Evolutionary conservation across 2,113 vertebrate genomes (phyloP).

Genomic region (Mungos mungo): DNA sequence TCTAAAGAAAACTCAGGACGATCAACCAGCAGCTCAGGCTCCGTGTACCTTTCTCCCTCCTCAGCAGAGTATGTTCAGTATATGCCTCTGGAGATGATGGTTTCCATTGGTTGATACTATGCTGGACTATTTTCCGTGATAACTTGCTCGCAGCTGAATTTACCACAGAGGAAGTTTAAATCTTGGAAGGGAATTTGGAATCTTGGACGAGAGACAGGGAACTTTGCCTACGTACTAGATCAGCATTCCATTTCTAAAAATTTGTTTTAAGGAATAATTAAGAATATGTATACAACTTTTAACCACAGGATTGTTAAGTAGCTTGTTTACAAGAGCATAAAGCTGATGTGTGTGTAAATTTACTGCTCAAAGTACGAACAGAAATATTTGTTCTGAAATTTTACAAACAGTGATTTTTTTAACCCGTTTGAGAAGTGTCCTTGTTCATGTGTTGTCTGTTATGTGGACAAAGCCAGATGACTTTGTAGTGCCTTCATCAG

Average conservation of each 20-base stretch:
- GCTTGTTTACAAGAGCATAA: background rate
- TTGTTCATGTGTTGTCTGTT: background rate
- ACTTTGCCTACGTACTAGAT: background rate
- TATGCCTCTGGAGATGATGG: background rate
- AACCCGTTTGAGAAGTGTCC: background rate
- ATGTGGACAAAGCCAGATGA: background rate
- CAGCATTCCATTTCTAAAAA: background rate
- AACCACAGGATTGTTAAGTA: background rate
- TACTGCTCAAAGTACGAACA: background rate
- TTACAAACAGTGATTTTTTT: background rate
- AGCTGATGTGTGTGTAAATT: background rate
- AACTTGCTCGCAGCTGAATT: background rate
- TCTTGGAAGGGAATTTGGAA: background rate
- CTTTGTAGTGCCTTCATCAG: background rate
- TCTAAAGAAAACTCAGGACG: background rate
- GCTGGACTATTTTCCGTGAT: background rate
- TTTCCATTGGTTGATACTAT: background rate
- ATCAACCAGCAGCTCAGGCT: background rate
- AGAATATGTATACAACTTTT: background rate
- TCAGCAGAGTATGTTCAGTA: background rate
- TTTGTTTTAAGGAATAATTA: background rate
- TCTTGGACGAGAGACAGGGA: background rate
- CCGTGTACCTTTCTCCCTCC: background rate
- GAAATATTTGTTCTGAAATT: background rate
- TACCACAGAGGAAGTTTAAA: background rate